A percentile compares a stretch with the other conserved stretches of the same genome.
These are phyloP conservation scores for Stylophora pistillata DNA, from an alignment of 64 coral and sea anemone genomes.

Conservation along the genomic window DNA sequence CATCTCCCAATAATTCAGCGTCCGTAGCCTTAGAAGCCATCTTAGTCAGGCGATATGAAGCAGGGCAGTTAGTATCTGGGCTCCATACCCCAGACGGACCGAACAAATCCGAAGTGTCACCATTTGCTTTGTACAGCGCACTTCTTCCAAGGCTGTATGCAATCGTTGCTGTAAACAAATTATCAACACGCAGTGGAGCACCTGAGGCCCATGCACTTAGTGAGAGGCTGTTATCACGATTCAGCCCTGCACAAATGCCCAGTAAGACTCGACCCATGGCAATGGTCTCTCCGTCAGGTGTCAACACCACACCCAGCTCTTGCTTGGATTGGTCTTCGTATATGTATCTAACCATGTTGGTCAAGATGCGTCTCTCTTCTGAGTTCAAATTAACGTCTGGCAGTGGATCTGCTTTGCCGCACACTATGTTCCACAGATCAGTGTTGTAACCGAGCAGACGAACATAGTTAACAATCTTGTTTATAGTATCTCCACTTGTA, in stretches of 20 bases:
- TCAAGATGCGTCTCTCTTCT: slow-evolving; percentile 56
- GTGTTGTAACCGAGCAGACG: slow-evolving; percentile 17
- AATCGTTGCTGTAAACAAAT: slow-evolving; percentile 80
- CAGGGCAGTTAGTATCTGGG: slow-evolving; percentile 42
- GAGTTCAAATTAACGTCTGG: slow-evolving; percentile 10
- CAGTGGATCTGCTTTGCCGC: slow-evolving; percentile 32
- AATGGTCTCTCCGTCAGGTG: slow-evolving; percentile 51
- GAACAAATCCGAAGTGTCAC: slow-evolving; percentile 21
- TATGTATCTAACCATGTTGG: slow-evolving; percentile 55
- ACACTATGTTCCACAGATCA: slow-evolving; percentile 47
- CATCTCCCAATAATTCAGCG: slow-evolving; percentile 59
- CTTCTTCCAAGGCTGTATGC: slow-evolving; percentile 53
- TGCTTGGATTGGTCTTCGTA: background rate
- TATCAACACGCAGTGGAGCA: slow-evolving; percentile 65
- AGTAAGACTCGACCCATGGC: slow-evolving; percentile 72
- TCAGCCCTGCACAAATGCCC: slow-evolving; percentile 67
- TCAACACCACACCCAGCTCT: slow-evolving; percentile 64
- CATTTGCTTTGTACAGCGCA: slow-evolving; percentile 61
- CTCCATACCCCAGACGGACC: slow-evolving; percentile 74
- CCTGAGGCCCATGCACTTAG: slow-evolving; percentile 33
- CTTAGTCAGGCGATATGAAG: background rate
- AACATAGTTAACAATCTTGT: slow-evolving; percentile 36
- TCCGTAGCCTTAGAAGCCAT: slow-evolving; percentile 21
- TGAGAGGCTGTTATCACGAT: slow-evolving; percentile 50
- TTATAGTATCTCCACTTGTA: slow-evolving; percentile 8